A percentile compares a stretch with the other conserved stretches of the same genome.
Evolutionary conservation across 2,888 invertebrate species (phyloP).

Genomic region (Drosophila mettleri): DNA sequence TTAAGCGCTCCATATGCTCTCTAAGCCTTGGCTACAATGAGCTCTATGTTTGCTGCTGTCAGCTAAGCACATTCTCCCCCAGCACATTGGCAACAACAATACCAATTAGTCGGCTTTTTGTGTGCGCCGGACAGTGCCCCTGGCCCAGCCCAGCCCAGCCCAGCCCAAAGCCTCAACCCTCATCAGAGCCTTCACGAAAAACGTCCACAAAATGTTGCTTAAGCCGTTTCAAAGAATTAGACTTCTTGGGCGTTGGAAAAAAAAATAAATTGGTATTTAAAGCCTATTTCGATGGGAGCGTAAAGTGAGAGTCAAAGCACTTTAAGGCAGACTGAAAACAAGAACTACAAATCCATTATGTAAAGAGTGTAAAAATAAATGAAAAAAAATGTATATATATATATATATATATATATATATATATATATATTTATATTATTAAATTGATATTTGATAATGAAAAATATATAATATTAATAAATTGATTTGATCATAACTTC

Average conservation of each 20-base stretch:
- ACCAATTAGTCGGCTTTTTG: conserved; percentile 69
- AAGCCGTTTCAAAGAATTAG: conserved; percentile 54
- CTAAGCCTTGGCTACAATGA: conserved; percentile 55
- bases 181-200: conserved; percentile 57
- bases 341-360: neutral
- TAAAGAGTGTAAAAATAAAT: too few species aligned
- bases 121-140: neutral
- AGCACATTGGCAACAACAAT: conserved; percentile 50
- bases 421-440: too few species aligned
- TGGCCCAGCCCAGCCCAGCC: conserved; percentile 4
- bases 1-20: conserved; percentile 15
- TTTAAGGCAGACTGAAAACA: neutral
- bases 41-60: conserved; percentile 39
- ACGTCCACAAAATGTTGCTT: conserved; percentile 60
- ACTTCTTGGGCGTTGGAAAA: conserved; percentile 42
- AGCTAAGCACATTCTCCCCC: conserved; percentile 31
- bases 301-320: neutral
- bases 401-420: too few species aligned
- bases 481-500: too few species aligned
- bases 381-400: too few species aligned
- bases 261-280: conserved; percentile 15
- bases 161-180: conserved; percentile 51
- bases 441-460: too few species aligned
- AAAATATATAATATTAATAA: too few species aligned
- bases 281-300: conserved; percentile 3